Evolutionary conservation across 2,113 vertebrate species (phyloP).

Genomic region (Periophthalmus modestus): DNA sequence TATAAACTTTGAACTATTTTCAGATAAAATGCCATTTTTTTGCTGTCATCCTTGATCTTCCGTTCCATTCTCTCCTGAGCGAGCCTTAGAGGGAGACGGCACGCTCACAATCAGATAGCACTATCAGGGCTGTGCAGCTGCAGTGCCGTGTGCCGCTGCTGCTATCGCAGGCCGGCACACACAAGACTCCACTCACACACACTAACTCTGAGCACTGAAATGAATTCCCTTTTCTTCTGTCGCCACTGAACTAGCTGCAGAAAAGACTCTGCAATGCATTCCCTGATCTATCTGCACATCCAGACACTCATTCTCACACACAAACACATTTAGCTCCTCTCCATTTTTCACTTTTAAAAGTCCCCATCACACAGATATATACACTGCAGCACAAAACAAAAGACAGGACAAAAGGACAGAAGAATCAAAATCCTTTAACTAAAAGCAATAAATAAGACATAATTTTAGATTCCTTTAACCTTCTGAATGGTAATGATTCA

Average conservation of each 20-base stretch:
- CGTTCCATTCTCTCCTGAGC: constrained; percentile 84
- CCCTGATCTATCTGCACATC: constrained; percentile 78
- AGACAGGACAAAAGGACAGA: constrained; percentile 53
- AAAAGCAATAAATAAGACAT: constrained; percentile 36
- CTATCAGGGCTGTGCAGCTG: constrained; percentile 83
- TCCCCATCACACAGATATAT: constrained; percentile 27
- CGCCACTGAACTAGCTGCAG: constrained; percentile 69
- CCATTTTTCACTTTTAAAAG: constrained; percentile 38
- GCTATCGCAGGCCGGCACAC: constrained; percentile 67
- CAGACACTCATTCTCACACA: constrained; percentile 57
- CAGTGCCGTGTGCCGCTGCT: constrained; percentile 69
- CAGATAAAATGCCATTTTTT: constrained; percentile 86
- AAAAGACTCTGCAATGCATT: constrained; percentile 72
- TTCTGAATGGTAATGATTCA: background rate
- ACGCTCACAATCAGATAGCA: constrained; percentile 81
- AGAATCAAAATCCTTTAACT: constrained; percentile 60
- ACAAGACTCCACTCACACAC: constrained; percentile 29
- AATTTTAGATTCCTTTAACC: background rate
- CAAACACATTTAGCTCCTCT: constrained; percentile 57
- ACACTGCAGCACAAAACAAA: constrained; percentile 43
- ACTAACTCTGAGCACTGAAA: constrained; percentile 62
- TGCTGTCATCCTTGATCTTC: constrained; percentile 85
- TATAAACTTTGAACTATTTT: constrained; percentile 88
- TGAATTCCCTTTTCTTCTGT: constrained; percentile 74
- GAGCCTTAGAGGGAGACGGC: constrained; percentile 80